Evolutionary conservation across 2,797 vertebrate genomes (phyloP), one percentile per base, ranked within the genome.

Genomic region (Champsocephalus esox): DNA sequence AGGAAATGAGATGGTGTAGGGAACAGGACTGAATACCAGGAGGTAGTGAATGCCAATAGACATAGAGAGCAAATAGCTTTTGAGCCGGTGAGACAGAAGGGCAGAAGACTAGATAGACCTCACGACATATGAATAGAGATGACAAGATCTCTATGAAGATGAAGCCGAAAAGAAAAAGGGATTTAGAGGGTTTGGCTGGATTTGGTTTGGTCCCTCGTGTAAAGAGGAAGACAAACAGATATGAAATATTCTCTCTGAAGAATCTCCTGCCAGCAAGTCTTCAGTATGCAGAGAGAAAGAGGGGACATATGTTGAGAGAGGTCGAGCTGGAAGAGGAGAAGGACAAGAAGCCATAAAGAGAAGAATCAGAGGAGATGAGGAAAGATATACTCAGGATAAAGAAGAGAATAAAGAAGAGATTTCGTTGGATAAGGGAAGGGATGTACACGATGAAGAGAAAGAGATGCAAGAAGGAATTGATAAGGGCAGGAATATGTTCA

Each of bases 161-260:
- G 41, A 7, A 24, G 44, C 6, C 28, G 48, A 72, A 3, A 28
- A 28, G 51, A n/a, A 51, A n/a, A 49, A 49, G 14, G 28, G 44
- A 13, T 43, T 52, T 16, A 1, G 9, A 64, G 34, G 21, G 62
- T 21, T 68, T 19, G 28, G 51, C 50, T 46, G 32, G 62, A 14
- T 56, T 38, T 56, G 59, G 73, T 12, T 4, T 1, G 1, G 48
- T 45, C 44, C 54, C 60, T n/a, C 49, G 50, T 76, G 70, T 38
- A 50, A 58, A 52, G 66, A 74, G 38, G 60, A 49, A 70, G 66
- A 58, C 62, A 59, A 69, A 66, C 57, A 54, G 50, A n/a, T 12
- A 70, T 84, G 57, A 88, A 73, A 83, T 80, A 81, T 88, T 82
- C 83, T 73, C 59, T 77, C 46, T 85, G 84, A 83, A 81, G 82